Base-by-base conservation (phyloP, 2,888 invertebrate species). In the Blastobasis adustella region DNA sequence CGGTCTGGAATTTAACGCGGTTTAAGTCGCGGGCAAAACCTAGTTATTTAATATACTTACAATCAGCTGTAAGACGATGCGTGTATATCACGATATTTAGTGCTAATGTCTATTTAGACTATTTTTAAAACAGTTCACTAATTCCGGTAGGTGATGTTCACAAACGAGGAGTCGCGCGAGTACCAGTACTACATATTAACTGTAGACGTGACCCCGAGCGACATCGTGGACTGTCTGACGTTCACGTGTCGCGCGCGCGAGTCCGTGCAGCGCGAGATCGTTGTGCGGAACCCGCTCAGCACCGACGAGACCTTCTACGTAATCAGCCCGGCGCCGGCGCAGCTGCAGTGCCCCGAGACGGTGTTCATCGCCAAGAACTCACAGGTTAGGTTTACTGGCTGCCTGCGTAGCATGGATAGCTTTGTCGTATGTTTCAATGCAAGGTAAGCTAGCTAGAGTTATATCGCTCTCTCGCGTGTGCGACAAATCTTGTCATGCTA, bases 181-280 rank as follows among this genome's bases (percentile, higher is more conserved):
- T 87, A 82, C 51, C 88, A 88, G 58, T 86, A 61, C 65, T 88
- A 87, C 69, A 73, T 73, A 49, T 71, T 88, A 36, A 58, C 56
- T 10, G 69, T 67, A 10, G 61, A 63, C 0, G 75, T 88, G 6
- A 76, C 69, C 6, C 64, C 73, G 4, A 80, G 84, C 58, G 65
- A 69, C 23, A 71, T 86, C 6, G 76, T 80, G 37, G 84, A 75
- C 54, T 78, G 78, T 5, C 56, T 88, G 54, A 66, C 63, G 9
- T 81, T 87, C 55, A 62, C 59, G 49, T 73, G 77, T 0, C 74
- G 77, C 7, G 88, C 88, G 4, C 71, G 87, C 0, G 88, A 88
- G 58, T 69, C 74, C 0, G 59, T 74, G 5, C 77, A 76, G 57
- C 71, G 67, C 49, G 79, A 85, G 39, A 57, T 88, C 0, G 56